A percentile compares a stretch with the other conserved stretches of the same genome.
phyloP scores from a whole-genome alignment of 1,140 invertebrate genomes.

The Phenacoccus solenopsis region DNA sequence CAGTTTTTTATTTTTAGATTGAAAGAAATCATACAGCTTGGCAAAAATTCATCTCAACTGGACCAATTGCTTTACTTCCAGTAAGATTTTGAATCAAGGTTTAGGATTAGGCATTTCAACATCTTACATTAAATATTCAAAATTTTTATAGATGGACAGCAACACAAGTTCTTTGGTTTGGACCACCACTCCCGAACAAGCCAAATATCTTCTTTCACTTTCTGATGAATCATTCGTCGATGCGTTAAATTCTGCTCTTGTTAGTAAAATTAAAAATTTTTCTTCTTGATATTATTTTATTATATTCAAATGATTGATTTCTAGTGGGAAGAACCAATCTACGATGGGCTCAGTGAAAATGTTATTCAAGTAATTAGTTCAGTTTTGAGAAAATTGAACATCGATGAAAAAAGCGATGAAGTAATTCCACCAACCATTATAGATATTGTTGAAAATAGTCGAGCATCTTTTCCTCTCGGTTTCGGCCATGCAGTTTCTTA shows the following conservation, averaged over 20 bases:
- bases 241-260: conserved; percentile 72
- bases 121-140: no score
- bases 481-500: conserved; percentile 83
- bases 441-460: conserved; percentile 45
- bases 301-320: neutral
- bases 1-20: conserved; percentile 14
- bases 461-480: conserved; percentile 82
- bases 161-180: conserved; percentile 79
- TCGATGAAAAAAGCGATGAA: conserved; percentile 13
- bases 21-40: conserved; percentile 58
- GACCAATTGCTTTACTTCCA: conserved; percentile 83
- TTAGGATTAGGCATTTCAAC: no score
- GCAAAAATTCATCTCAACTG: conserved; percentile 86
- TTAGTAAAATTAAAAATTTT: conserved; percentile 34
- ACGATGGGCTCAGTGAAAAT: conserved; percentile 2
- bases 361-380: conserved; percentile 9
- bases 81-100: conserved; percentile 38
- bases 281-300: neutral
- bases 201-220: conserved; percentile 55
- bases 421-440: conserved; percentile 58
- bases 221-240: conserved; percentile 73
- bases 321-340: neutral
- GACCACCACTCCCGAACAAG: conserved; percentile 63
- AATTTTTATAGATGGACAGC: conserved; percentile 45
- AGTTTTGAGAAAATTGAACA: neutral